These are phyloP conservation scores for Holcopasites calliopsidis DNA, from an alignment of 1,140 invertebrate genomes.

Conservation along the genomic window DNA sequence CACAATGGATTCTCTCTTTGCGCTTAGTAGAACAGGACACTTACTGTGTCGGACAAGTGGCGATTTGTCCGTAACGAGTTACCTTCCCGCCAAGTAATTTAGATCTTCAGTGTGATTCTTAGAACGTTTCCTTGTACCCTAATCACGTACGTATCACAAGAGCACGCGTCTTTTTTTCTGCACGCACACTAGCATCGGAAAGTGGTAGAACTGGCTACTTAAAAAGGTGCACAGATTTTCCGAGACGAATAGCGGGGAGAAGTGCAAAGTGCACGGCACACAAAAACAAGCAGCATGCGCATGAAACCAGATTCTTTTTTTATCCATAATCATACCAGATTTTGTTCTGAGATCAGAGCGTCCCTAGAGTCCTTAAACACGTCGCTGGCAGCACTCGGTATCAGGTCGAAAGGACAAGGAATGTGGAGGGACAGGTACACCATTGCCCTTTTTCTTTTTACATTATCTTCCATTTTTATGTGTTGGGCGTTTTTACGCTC, in stretches of 20 bases:
- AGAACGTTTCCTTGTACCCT: neutral
- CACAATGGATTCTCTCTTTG: neutral
- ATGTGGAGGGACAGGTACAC: slow-evolving; percentile 83
- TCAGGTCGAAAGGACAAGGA: slow-evolving; percentile 79
- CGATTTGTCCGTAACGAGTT: neutral
- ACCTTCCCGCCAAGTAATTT: neutral
- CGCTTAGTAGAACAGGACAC: slow-evolving; percentile 9
- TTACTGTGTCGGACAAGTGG: neutral
- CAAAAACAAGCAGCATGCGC: slow-evolving; percentile 67
- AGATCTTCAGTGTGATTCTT: neutral
- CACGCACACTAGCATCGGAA: slow-evolving; percentile 10
- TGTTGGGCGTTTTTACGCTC: neutral
- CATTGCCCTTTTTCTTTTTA: slow-evolving; percentile 66
- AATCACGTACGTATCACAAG: slow-evolving; percentile 21
- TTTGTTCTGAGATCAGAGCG: slow-evolving; percentile 78
- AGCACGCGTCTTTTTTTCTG: slow-evolving; percentile 30
- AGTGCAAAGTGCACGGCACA: slow-evolving; percentile 45
- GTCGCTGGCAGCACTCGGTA: slow-evolving; percentile 79
- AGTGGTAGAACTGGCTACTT: neutral
- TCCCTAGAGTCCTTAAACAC: slow-evolving; percentile 78
- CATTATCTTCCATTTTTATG: slow-evolving; percentile 12
- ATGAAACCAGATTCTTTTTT: slow-evolving; percentile 54
- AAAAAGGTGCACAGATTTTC: neutral
- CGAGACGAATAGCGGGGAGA: neutral
- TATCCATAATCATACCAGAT: slow-evolving; percentile 75